Evolutionary conservation across 2,888 invertebrate genomes (phyloP).

Genomic region (Eustalomyia histrio): DNA sequence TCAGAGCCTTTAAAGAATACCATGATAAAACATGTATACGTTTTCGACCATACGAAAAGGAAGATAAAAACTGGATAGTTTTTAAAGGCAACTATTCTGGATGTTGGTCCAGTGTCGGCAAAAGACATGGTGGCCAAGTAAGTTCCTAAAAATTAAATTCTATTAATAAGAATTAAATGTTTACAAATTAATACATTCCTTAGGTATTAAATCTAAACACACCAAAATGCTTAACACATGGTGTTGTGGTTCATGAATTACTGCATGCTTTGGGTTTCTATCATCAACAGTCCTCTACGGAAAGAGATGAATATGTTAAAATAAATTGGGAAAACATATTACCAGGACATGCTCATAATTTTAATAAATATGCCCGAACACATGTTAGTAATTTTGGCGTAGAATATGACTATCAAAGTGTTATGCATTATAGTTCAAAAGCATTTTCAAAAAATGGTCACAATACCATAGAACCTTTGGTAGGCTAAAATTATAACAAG

Average conservation of each 20-base stretch:
- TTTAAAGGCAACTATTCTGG: slow-evolving; percentile 82
- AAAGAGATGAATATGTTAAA: slow-evolving; percentile 87
- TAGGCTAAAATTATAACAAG: slow-evolving; percentile 61
- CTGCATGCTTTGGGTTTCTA: slow-evolving; percentile 90
- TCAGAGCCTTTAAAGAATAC: slow-evolving; percentile 82
- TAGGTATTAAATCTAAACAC: slow-evolving; percentile 81
- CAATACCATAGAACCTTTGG: slow-evolving; percentile 84
- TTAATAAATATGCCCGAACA: slow-evolving; percentile 84
- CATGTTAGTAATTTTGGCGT: slow-evolving; percentile 84
- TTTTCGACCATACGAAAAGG: slow-evolving; percentile 82
- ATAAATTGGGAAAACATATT: slow-evolving; percentile 86
- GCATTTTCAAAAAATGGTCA: slow-evolving; percentile 86
- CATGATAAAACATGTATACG: slow-evolving; percentile 83
- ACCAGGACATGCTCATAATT: slow-evolving; percentile 81
- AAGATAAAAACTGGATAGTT: slow-evolving; percentile 82
- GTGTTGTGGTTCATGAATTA: slow-evolving; percentile 88
- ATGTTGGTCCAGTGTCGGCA: slow-evolving; percentile 85
- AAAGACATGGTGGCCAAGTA: slow-evolving; percentile 82
- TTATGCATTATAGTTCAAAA: slow-evolving; percentile 86
- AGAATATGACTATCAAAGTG: slow-evolving; percentile 85
- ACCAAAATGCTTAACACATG: slow-evolving; percentile 82
- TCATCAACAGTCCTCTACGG: slow-evolving; percentile 89
- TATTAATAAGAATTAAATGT: neutral
- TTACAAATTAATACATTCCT: neutral
- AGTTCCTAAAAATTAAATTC: slow-evolving; percentile 1